Conservation (phyloP, 2,888 invertebrate species). For the Epistrophe eligans region DNA sequence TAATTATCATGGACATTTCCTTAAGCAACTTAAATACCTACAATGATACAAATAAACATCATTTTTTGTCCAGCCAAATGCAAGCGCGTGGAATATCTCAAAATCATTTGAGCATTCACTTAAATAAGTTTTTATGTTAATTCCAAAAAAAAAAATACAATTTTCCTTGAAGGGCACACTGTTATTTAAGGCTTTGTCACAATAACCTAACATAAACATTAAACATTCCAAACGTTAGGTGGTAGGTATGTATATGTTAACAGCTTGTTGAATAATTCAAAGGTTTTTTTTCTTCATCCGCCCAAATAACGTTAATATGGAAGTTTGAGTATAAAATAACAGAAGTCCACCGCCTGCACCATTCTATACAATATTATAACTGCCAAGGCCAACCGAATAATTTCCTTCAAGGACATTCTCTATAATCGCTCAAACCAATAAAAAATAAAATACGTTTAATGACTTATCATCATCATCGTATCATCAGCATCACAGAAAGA, state of each 20-base stretch:
- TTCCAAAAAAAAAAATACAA: neutral
- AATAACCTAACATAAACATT: slow-evolving; percentile 24
- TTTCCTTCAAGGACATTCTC: slow-evolving; percentile 21
- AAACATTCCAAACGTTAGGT: neutral
- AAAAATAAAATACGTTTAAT: slow-evolving; percentile 6
- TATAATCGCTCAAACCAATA: slow-evolving; percentile 17
- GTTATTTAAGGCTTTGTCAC: slow-evolving; percentile 12
- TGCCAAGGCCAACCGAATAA: neutral
- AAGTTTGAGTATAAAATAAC: neutral
- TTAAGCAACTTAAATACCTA: too few species aligned
- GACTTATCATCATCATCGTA: slow-evolving; percentile 17
- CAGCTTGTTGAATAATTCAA: slow-evolving; percentile 38
- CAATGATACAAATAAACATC: too few species aligned
- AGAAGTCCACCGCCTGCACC: neutral
- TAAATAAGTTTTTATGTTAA: neutral
- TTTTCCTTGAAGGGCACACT: slow-evolving; percentile 9
- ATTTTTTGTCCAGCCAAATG: neutral
- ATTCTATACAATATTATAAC: neutral
- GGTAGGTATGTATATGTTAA: neutral
- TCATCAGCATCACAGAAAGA: slow-evolving; percentile 4
- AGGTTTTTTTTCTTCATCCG: neutral
- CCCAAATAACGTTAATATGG: neutral
- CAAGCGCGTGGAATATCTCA: neutral
- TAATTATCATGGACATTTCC: too few species aligned
- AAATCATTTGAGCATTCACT: neutral